phyloP scores from a whole-genome alignment of 2,888 invertebrate species.

The Aphidius colemani region DNA sequence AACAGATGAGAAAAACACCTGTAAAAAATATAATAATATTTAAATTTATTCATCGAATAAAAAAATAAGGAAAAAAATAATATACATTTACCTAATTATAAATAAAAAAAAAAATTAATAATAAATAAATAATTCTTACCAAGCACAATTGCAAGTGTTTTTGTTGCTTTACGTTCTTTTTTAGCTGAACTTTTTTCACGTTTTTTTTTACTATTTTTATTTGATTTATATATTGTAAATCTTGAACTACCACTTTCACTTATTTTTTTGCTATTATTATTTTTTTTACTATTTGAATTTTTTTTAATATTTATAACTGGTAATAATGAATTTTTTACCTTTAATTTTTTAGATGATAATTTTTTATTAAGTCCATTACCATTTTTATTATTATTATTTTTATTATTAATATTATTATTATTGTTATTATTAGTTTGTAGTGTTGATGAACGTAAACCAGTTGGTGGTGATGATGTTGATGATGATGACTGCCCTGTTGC shows the following conservation, averaged over 20 bases:
- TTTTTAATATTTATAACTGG: constrained; percentile 51
- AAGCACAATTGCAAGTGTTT: constrained; percentile 96
- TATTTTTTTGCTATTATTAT: constrained; percentile 63
- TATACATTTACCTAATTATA: too few relatives aligned
- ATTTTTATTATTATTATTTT: constrained; percentile 44
- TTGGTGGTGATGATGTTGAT: constrained; percentile 50
- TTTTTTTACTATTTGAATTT: constrained; percentile 49
- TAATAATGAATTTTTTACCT: constrained; percentile 50
- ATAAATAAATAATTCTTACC: constrained; percentile 68
- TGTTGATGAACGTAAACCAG: constrained; percentile 37
- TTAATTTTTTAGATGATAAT: constrained; percentile 49
- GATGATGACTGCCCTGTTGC: constrained; percentile 56
- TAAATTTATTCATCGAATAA: neutral
- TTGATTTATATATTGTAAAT: constrained; percentile 91
- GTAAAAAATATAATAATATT: constrained; percentile 54
- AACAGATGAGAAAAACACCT: constrained; percentile 98
- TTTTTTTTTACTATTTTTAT: constrained; percentile 94
- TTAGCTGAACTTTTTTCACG: constrained; percentile 91
- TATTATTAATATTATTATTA: neutral
- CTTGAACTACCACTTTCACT: constrained; percentile 72
- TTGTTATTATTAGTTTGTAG: neutral
- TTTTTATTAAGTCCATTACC: constrained; percentile 50
- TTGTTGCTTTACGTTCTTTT: constrained; percentile 96
- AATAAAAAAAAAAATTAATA: constrained; percentile 5
- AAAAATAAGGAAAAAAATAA: too few relatives aligned